These are phyloP conservation scores for Raja brachyura DNA, from an alignment of 2,113 vertebrate species.

Conservation along the genomic window DNA sequence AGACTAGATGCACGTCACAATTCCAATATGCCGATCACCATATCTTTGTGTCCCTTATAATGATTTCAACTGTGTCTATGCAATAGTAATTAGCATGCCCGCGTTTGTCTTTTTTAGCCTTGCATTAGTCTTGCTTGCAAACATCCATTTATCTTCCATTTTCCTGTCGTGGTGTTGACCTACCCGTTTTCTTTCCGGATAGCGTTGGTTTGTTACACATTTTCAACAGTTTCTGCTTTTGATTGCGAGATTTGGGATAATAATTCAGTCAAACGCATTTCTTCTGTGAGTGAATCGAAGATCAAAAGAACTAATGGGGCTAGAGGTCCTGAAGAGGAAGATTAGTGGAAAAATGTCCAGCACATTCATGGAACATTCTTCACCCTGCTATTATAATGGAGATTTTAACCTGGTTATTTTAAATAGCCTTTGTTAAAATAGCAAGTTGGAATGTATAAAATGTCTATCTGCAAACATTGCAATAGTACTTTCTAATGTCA, in stretches of 20 bases:
- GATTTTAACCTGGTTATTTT: conserved; percentile 1
- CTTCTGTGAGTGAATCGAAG: not conserved
- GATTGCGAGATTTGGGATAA: not conserved
- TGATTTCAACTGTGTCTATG: not conserved
- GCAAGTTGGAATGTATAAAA: not conserved
- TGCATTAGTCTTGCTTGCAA: not conserved
- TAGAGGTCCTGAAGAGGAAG: not conserved
- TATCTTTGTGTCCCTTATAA: not conserved
- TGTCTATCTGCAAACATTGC: not conserved
- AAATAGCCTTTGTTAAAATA: not conserved
- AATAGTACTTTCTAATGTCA: not conserved
- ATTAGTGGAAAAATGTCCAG: not conserved
- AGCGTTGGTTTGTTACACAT: not conserved
- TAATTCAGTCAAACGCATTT: not conserved
- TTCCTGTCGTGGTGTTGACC: not conserved
- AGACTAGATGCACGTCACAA: not conserved
- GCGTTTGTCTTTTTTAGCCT: not conserved
- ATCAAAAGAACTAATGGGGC: not conserved
- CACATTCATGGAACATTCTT: not conserved
- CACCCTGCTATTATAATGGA: conserved; percentile 5
- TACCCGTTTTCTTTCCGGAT: not conserved
- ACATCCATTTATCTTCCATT: not conserved
- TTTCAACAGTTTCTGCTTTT: not conserved
- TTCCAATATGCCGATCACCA: not conserved
- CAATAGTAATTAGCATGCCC: not conserved